Evolutionary conservation across 2,888 invertebrate genomes (phyloP).

Genomic region (Anorthoa munda): DNA sequence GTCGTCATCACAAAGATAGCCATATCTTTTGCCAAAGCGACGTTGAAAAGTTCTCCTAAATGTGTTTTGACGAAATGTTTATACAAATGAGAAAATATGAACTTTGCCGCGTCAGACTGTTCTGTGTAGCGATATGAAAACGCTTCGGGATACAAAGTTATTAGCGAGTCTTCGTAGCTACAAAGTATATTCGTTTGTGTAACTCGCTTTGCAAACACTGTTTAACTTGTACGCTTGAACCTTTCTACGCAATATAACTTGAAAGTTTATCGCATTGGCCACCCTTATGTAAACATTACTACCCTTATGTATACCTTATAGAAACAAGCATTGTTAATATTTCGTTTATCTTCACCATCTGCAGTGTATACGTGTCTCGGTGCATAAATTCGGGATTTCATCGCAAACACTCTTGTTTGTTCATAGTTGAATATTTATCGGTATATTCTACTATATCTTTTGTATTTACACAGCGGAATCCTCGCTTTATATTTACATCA

Average conservation of each 20-base stretch:
- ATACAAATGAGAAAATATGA: slow-evolving; percentile 40
- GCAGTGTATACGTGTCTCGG: slow-evolving; percentile 23
- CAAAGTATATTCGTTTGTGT: slow-evolving; percentile 32
- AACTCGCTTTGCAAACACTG: slow-evolving; percentile 32
- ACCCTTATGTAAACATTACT: slow-evolving; percentile 32
- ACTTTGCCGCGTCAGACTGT: slow-evolving; percentile 32
- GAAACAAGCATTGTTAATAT: slow-evolving; percentile 31
- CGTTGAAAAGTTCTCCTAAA: slow-evolving; percentile 21
- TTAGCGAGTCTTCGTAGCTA: slow-evolving; percentile 40
- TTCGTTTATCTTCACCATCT: slow-evolving; percentile 26
- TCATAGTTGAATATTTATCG: slow-evolving; percentile 22
- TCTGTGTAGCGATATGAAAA: slow-evolving; percentile 40
- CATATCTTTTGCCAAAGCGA: slow-evolving; percentile 13
- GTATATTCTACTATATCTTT: not conserved
- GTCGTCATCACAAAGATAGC: too few relatives aligned
- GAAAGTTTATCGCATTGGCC: slow-evolving; percentile 34
- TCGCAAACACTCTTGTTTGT: slow-evolving; percentile 3
- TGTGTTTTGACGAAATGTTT: slow-evolving; percentile 31
- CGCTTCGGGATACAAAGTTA: slow-evolving; percentile 54
- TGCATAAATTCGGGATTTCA: slow-evolving; percentile 32
- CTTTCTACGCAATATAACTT: slow-evolving; percentile 10
- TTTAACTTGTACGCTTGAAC: slow-evolving; percentile 26
- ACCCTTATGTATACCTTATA: too few relatives aligned
- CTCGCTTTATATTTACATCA: not conserved
- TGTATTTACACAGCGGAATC: slow-evolving; percentile 1